These are phyloP conservation scores for Hydrotaea diabolus DNA, from an alignment of 2,888 invertebrate species.

Conservation along the genomic window DNA sequence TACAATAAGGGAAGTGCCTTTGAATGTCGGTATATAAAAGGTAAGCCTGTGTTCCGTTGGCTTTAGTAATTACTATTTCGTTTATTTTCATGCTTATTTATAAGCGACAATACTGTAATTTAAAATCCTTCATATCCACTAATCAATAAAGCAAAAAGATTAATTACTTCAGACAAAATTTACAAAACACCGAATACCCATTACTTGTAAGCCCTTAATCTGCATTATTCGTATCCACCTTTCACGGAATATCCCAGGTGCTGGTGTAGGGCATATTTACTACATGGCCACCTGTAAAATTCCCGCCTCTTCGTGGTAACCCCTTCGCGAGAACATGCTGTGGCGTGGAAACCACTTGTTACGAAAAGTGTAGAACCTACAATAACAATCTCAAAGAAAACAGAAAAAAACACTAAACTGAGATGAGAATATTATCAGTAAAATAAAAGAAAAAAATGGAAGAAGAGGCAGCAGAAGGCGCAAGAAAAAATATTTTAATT, in stretches of 20 bases:
- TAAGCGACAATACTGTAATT: no score
- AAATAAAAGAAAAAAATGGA: conserved; percentile 37
- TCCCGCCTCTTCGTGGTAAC: background rate
- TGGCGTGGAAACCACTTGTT: conserved; percentile 58
- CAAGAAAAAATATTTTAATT: conserved; percentile 79
- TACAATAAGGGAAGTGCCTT: no score
- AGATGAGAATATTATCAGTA: conserved; percentile 64
- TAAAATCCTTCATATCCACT: no score
- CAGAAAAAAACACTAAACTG: background rate
- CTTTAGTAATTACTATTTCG: no score
- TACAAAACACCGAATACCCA: conserved; percentile 7
- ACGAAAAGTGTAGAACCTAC: conserved; percentile 47
- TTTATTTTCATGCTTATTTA: no score
- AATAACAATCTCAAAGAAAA: background rate
- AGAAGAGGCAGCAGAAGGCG: conserved; percentile 68
- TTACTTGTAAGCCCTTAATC: conserved; percentile 1
- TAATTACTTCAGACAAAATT: background rate
- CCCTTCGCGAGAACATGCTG: background rate
- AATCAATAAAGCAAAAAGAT: background rate
- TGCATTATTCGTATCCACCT: background rate
- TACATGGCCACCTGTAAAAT: background rate
- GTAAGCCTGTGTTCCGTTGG: no score
- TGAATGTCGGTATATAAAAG: no score
- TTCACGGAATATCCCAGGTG: background rate
- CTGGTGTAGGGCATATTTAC: conserved; percentile 10